Evolutionary conservation across 2,797 vertebrate genomes (phyloP), one percentile per base, ranked within the genome.

Genomic region (Falco novaeseelandiae): DNA sequence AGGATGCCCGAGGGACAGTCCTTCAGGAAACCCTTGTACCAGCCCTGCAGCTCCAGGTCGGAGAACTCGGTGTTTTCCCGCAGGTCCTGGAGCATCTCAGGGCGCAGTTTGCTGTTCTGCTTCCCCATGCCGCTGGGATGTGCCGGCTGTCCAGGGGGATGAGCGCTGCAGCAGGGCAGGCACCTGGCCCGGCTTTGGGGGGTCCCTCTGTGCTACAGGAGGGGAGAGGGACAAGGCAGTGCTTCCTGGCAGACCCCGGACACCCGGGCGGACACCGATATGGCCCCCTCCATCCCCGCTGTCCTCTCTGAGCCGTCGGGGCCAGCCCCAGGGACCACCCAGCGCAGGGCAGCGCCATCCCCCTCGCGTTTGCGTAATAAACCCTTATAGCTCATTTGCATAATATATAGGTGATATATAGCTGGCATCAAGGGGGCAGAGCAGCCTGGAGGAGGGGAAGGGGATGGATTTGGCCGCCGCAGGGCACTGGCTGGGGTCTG

Each of bases 21-120:
- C 97, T 98, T 98, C 79, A 98, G 98, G 97, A 98, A 98, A 18
- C 98, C 98, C 34, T 98, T 98, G 97, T 98, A 98, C 98, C 98
- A 98, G 46, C 98, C 98, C 95, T 98, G 98, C 42, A 98, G 98
- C 98, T 98, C 98, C 96, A 98, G 96, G 70, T 98, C 98, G 0
- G 98, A 98, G 97, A 98, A 98, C 72, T 98, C 98, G 0, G 98
- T 98, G 97, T 98, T 98, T 94, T 98, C 98, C 42, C 98, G 97
- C 76, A 98, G 98, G 92, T 98, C 98, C 93, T 98, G 98, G n/a
- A 98, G 98, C 98, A 98, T 98, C 97, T 98, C 98, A 0, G 98
- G 98, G 23, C 98, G 98, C 44, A 98, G 97, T 83, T 98, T 98
- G 98, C 98, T 98, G 95, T 98, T 98, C 96, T 98, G 98, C 93